Conservation (phyloP, 2,113 vertebrate species). For the Anolis sagrei region DNA sequence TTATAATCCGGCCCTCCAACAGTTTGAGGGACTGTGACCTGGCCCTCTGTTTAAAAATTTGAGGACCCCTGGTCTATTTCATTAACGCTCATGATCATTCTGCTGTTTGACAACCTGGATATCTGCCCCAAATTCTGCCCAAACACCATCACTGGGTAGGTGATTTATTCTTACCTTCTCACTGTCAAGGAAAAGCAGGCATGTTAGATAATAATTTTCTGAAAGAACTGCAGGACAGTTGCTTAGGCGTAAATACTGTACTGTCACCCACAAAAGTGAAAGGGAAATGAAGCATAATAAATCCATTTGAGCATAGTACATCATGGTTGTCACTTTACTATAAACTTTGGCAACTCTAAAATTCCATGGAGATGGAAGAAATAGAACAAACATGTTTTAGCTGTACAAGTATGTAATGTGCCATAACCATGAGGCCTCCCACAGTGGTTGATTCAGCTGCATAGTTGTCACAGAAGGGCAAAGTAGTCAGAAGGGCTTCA, state of each 20-base stretch:
- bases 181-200: neutral
- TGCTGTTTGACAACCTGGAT: no score
- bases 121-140: no score
- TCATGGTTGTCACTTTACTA: neutral
- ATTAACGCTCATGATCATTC: no score
- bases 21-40: no score
- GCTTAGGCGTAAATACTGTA: neutral
- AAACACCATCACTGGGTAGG: neutral
- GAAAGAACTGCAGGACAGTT: neutral
- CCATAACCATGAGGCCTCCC: neutral
- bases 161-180: neutral
- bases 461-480: neutral
- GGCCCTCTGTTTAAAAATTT: no score
- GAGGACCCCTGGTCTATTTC: no score
- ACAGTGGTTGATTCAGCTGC: neutral
- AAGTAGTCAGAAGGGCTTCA: neutral
- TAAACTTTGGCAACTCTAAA: neutral
- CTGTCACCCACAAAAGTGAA: neutral
- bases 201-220: neutral
- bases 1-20: no score
- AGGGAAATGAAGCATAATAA: neutral
- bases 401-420: neutral
- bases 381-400: neutral
- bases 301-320: neutral
- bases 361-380: neutral